phyloP scores from a whole-genome alignment of 2,113 vertebrate genomes.

The Upupa epops region DNA sequence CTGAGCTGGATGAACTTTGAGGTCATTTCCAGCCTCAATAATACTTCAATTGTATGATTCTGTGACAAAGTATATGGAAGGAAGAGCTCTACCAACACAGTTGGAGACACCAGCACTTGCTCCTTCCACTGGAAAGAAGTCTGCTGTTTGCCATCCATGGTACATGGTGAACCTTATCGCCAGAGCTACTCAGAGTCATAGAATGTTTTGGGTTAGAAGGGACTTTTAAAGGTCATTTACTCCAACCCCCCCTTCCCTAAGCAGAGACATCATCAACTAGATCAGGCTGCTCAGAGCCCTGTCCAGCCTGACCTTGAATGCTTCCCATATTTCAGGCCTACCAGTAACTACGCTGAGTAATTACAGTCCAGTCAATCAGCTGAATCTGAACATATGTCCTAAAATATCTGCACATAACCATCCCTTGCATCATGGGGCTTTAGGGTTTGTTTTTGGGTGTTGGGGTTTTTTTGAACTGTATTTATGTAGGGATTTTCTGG shows the following conservation, averaged over 20 bases:
- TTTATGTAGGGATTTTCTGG: neutral
- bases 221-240: too few species aligned
- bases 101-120: neutral
- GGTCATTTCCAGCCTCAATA: too few species aligned
- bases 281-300: too few species aligned
- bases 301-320: too few species aligned
- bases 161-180: fast-evolving
- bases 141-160: neutral
- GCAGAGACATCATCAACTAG: too few species aligned
- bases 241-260: too few species aligned
- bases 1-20: too few species aligned
- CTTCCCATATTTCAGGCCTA: neutral
- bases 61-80: too few species aligned
- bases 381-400: neutral
- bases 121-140: neutral
- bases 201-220: too few species aligned
- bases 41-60: too few species aligned
- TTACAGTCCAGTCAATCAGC: neutral
- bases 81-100: neutral
- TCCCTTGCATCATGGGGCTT: neutral
- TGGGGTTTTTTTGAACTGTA: neutral
- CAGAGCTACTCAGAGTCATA: neutral
- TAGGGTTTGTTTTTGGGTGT: neutral
- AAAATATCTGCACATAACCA: neutral
- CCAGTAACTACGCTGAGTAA: neutral